Base-by-base conservation (phyloP, 2,888 invertebrate genomes). In the Sinopyrophorus schimmeli region DNA sequence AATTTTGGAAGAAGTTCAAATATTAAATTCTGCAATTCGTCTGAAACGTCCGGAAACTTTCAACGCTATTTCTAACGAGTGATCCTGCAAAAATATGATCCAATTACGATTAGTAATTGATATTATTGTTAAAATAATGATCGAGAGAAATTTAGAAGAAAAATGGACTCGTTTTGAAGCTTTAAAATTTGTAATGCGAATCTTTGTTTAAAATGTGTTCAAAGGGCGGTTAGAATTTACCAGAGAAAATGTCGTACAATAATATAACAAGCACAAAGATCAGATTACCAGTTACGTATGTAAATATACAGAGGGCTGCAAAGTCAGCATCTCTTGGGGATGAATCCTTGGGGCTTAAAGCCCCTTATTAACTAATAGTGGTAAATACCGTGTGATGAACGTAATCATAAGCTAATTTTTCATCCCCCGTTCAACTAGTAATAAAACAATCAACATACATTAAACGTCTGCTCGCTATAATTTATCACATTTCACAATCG, bases 311-410 rank as follows among this genome's bases (percentile, higher is more conserved):
- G 58, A 48, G 55, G 58, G 58, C 32, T 48, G 39, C 26, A 17
- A 42, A 35, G 44, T 35, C 37, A 26, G 35, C 24, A 20, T 31
- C 52, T 42, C 59, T 53, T 44, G 59, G 53, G 55, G 43, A 43
- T 62, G 63, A 62, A 58, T 51, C 57, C 47, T 47, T 53, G 56
- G 66, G 68, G 67, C 61, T 42, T 56, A 50, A 61, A 64, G 66
- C 68, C 72, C 70, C 70, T 72, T 69, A 71, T 71, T 71, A 72
- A 69, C 68, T 73, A 72, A 72, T 72, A 71, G 72, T 67, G 72
- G 72, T 73, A 73, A 73, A 73, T 72, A 71, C 71, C 70, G 70
- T 71, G 71, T 73, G 72, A 72, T 72, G 69, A 69, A 70, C 69
- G 67, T 71, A 73, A 73, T 72, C 70, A 69, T 72, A 71, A 73